Evolutionary conservation across 2,888 invertebrate species (phyloP).

Genomic region (Apotomis betuletana): DNA sequence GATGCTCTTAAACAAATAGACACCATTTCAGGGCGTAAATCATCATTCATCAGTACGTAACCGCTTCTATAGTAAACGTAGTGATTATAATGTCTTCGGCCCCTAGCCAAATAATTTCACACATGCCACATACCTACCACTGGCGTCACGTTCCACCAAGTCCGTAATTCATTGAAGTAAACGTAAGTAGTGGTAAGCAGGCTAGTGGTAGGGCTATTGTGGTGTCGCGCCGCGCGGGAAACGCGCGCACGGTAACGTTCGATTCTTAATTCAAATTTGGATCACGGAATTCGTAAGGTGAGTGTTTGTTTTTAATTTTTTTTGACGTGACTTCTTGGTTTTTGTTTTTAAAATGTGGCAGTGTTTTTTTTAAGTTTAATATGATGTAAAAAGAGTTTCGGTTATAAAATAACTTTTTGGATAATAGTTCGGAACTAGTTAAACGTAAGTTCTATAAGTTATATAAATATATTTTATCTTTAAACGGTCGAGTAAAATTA

Average conservation of each 20-base stretch:
- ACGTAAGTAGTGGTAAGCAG: slow-evolving; percentile 39
- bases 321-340: not conserved
- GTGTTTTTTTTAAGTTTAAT: slow-evolving; percentile 1
- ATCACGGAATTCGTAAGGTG: slow-evolving; percentile 25
- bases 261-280: slow-evolving; percentile 31
- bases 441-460: not conserved
- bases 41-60: not conserved
- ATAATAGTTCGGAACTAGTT: no score
- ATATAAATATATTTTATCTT: not conserved
- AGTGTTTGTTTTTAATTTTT: slow-evolving; percentile 13
- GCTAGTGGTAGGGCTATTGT: slow-evolving; percentile 45
- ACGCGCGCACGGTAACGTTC: slow-evolving; percentile 44
- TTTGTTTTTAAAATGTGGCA: slow-evolving; percentile 13
- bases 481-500: not conserved
- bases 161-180: slow-evolving; percentile 32
- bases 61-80: not conserved
- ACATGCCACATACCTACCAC: slow-evolving; percentile 21
- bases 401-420: no score
- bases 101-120: slow-evolving; percentile 30
- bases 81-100: not conserved
- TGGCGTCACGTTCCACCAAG: slow-evolving; percentile 28
- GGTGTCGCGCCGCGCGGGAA: slow-evolving; percentile 43
- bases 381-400: no score
- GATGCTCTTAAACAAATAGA: no score
- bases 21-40: no score